phyloP scores from a whole-genome alignment of 2,113 vertebrate species.

The Rhineura floridana region DNA sequence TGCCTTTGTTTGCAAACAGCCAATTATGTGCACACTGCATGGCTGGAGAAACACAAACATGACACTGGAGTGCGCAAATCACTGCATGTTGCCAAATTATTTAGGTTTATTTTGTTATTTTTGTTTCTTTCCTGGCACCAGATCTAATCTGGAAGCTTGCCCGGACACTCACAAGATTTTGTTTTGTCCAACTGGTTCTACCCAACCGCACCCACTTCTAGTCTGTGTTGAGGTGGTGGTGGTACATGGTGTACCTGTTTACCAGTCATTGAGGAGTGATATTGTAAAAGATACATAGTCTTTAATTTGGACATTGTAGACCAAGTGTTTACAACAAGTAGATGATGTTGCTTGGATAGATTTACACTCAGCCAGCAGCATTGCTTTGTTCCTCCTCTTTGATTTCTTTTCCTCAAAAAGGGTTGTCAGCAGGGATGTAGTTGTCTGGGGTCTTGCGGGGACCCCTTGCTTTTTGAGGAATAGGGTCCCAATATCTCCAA shows the following conservation, averaged over 20 bases:
- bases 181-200: conserved; percentile 9
- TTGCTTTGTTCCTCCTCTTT: neutral
- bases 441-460: too few relatives aligned
- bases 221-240: neutral
- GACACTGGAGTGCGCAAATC: conserved; percentile 9
- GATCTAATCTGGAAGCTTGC: conserved; percentile 13
- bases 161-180: neutral
- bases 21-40: conserved; percentile 43
- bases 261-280: neutral
- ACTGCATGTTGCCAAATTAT: conserved; percentile 19
- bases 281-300: neutral
- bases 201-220: neutral
- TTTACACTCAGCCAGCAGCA: neutral
- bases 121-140: neutral
- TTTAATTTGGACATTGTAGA: neutral
- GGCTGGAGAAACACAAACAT: conserved; percentile 42
- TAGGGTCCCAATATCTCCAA: too few relatives aligned
- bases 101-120: conserved; percentile 8
- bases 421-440: too few relatives aligned
- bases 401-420: neutral
- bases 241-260: too few relatives aligned
- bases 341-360: neutral
- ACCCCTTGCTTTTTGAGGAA: too few relatives aligned
- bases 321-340: neutral
- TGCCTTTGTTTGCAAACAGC: conserved; percentile 62